Conservation (phyloP, 2,888 invertebrate species). For the Polydrusus cervinus region DNA sequence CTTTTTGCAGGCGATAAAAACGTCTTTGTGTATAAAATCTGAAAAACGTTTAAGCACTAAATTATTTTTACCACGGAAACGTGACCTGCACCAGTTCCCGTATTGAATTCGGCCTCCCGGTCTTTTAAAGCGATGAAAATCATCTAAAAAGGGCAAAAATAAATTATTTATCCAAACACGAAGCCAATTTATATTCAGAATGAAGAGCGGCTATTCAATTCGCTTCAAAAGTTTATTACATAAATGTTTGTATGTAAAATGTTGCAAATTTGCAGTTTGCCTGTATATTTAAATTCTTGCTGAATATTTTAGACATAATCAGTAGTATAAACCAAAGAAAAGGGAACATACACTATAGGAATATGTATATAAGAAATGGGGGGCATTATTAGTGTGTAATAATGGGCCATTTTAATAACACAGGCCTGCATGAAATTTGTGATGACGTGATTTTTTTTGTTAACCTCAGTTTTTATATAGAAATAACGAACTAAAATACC, state of each 20-base stretch:
- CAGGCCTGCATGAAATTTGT: too few relatives aligned
- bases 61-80: slow-evolving; percentile 41
- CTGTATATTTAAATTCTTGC: slow-evolving; percentile 16
- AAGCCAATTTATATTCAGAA: slow-evolving; percentile 41
- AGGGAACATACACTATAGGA: too few relatives aligned
- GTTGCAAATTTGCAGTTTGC: slow-evolving; percentile 24
- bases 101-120: slow-evolving; percentile 22
- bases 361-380: too few relatives aligned
- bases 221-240: slow-evolving; percentile 34
- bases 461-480: too few relatives aligned
- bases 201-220: slow-evolving; percentile 31
- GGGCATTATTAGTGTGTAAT: too few relatives aligned
- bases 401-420: too few relatives aligned
- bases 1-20: slow-evolving; percentile 38
- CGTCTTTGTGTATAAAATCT: slow-evolving; percentile 40
- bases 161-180: slow-evolving; percentile 44
- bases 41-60: slow-evolving; percentile 39
- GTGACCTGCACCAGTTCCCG: slow-evolving; percentile 31
- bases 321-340: too few relatives aligned
- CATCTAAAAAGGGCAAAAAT: slow-evolving; percentile 35
- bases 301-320: background rate
- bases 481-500: too few relatives aligned
- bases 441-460: too few relatives aligned
- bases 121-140: slow-evolving; percentile 25
- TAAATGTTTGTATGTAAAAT: slow-evolving; percentile 9